Evolutionary conservation across 2,888 invertebrate species (phyloP), one percentile per base, ranked within the genome.

Genomic region (Ganaspis brasiliensis): DNA sequence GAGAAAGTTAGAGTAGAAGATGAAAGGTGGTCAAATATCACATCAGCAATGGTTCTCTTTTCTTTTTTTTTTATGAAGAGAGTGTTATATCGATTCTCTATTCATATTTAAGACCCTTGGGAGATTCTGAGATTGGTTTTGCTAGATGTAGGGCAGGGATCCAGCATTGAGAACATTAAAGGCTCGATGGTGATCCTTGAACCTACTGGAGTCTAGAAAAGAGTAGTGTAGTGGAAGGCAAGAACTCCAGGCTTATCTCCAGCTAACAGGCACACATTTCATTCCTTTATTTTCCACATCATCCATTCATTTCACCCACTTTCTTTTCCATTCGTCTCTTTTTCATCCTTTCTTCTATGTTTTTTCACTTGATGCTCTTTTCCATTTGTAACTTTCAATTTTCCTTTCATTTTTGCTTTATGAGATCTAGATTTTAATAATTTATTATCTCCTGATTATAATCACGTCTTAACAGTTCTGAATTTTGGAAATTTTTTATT

Each of bases 241-340:
- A n/a, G n/a, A n/a, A n/a, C n/a, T n/a, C 85, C 82, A 84, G 84
- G 87, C 89, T 89, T 89, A 89, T 89, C 89, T 87, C 87, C 83
- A 74, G 85, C 84, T 83, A 88, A 85, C 89, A 89, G 89, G 86
- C 89, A 83, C 82, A 84, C 80, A 78, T 81, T 81, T 85, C 79
- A 76, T 76, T 73, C 35, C 37, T 78, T 71, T 78, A 70, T 61
- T 56, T 75, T 76, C 26, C 71, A 49, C 45, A 59, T 61, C 57
- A 72, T 40, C n/a, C 72, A 40, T 72, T 37, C 40, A 55, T 61
- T 78, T 79, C 45, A 55, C 75, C 49, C 19, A 76, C 82, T 79
- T 81, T 81, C 75, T 81, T 83, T 79, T 79, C 81, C 72, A 81
- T 81, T 83, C 81, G 80, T 80, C 78, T 79, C 75, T 78, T 74